Conservation (phyloP, 2,888 invertebrate species). For the Craniophora ligustri region DNA sequence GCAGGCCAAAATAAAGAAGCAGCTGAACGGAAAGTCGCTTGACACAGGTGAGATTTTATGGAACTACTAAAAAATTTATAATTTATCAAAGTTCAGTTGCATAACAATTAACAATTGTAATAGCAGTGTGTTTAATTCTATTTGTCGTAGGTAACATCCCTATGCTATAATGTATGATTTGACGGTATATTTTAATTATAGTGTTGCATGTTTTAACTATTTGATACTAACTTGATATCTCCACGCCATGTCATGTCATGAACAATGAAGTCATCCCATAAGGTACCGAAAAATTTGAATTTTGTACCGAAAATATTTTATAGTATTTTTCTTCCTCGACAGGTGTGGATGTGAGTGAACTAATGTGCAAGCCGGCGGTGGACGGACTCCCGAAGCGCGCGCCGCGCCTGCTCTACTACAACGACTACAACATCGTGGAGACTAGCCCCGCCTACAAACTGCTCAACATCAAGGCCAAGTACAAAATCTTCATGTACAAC, state of each 20-base stretch:
- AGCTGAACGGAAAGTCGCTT: constrained; percentile 68
- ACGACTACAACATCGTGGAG: constrained; percentile 79
- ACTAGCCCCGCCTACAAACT: constrained; percentile 79
- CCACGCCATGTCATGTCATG: too few relatives aligned
- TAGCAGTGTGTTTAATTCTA: too few relatives aligned
- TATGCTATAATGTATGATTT: too few relatives aligned
- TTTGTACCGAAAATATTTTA: too few relatives aligned
- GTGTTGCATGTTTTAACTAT: too few relatives aligned
- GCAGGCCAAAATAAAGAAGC: constrained; percentile 62
- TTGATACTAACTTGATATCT: too few relatives aligned
- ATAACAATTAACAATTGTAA: too few relatives aligned
- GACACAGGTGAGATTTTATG: constrained; percentile 66
- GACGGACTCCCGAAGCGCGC: constrained; percentile 64
- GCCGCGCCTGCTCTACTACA: constrained; percentile 72
- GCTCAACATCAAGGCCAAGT: constrained; percentile 65
- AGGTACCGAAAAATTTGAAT: too few relatives aligned
- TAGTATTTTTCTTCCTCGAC: constrained; percentile 10
- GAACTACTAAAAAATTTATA: background rate
- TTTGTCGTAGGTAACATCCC: too few relatives aligned
- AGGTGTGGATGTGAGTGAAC: constrained; percentile 70
- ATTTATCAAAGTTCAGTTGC: too few relatives aligned
- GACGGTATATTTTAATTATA: too few relatives aligned
- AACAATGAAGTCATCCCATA: too few relatives aligned
- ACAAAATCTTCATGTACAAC: constrained; percentile 64
- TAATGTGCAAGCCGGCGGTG: constrained; percentile 65